Percentiles rank a stretch among this genome's conserved stretches.
Conservation (phyloP, 2,888 invertebrate species). For the Nemotelus pantherinus region DNA sequence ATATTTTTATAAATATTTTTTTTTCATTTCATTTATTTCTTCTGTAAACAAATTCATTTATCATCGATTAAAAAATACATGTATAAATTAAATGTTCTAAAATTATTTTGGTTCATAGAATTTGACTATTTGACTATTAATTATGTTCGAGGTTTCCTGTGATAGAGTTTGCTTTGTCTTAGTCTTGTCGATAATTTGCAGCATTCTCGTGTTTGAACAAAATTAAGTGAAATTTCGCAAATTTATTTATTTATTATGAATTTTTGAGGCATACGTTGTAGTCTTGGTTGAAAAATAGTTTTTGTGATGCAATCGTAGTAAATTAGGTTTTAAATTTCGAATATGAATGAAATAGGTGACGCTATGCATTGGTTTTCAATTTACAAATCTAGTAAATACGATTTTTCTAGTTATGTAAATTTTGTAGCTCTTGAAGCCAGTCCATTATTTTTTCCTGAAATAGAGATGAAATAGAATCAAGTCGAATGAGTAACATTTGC, state of each 20-base stretch:
- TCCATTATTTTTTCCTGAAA: slow-evolving; percentile 47
- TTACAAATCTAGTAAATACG: not conserved
- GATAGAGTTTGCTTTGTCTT: no score
- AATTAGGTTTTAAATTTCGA: no score
- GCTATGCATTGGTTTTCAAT: no score
- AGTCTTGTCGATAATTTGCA: no score
- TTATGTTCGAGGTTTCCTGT: not conserved
- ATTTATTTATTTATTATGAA: no score
- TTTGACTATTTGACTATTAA: slow-evolving; percentile 9
- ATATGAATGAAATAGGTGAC: no score
- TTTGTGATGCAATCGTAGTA: no score
- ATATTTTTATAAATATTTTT: not conserved
- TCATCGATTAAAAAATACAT: slow-evolving; percentile 4
- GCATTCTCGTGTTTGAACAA: no score
- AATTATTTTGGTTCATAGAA: slow-evolving; percentile 10
- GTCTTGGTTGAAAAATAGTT: no score
- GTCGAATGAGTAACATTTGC: not conserved
- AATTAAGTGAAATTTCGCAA: no score
- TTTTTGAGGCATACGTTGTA: no score
- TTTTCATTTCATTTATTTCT: not conserved
- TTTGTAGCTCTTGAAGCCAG: slow-evolving; percentile 50
- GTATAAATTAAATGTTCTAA: slow-evolving; percentile 18
- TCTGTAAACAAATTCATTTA: not conserved
- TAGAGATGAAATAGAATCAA: not conserved
- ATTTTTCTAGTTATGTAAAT: slow-evolving; percentile 29